Base-by-base conservation (phyloP, 2,113 vertebrate genomes). In the Rhipidura dahli region DNA sequence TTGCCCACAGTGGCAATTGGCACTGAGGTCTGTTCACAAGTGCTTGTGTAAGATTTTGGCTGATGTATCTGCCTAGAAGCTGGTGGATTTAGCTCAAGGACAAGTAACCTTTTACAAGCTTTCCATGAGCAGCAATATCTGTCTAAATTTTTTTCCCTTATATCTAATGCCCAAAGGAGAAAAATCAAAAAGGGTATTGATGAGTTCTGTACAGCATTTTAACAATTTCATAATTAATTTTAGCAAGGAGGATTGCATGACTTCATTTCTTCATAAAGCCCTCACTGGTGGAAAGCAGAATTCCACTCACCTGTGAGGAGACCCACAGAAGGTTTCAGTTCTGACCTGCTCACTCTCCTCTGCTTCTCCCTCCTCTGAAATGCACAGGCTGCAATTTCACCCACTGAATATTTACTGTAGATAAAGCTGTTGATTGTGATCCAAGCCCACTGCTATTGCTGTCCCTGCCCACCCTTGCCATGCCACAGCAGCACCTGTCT, bases 1-100 rank as follows among this genome's bases (percentile, higher is more conserved):
- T 71, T 3, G 2, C 5, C 10, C 1, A 0, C 30, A 37, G 27
- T 49, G 26, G 15, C 7, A 30, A 6, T 9, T 3, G 23, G 40
- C 45, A 76, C 0, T n/a, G 0, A 82, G 4, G 18, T 16, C 28
- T 42, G 14, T 10, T 78, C 50, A 53, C 19, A 71, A 60, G 40
- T 8, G 47, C 24, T 64, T 0, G 0, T 65, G 35, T 40, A 63
- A 82, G 18, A 21, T 3, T 70, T 71, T 47, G 47, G 31, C 31
- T 79, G 59, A n/a, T 63, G 4, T 47, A 21, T 53, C 42, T 72
- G 27, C 23, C 22, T 47, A n/a, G 44, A 61, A 85, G 23, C 7
- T 65, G 15, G 18, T 5, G 1, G 42, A 44, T 85, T 71, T 47
- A 49, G 17, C 18, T 17, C 30, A 68, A 65, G 28, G 37, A 33